Evolutionary conservation across 2,113 vertebrate species (phyloP), one percentile per base, ranked within the genome.

Genomic region (Embiotoca jacksoni): DNA sequence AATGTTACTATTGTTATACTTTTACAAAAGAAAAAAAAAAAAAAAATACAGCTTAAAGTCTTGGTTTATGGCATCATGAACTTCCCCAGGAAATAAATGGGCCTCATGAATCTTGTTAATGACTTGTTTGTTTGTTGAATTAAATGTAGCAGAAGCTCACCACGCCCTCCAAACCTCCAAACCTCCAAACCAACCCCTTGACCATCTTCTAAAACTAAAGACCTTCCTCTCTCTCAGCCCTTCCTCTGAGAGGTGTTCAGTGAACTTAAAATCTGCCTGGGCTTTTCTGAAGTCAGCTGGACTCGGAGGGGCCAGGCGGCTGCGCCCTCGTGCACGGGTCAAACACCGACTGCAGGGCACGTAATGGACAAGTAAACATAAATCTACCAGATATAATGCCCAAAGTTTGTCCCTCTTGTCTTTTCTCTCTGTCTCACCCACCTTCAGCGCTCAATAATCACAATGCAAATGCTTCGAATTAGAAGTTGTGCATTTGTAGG

Each of bases 351-450:
- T 62, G 37, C 74, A 87, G 64, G 3, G 33, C 37, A 72, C n/a
- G 70, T 53, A 6, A 55, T 47, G 62, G 55, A 61, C 59, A 68
- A 55, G 49, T 7, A 79, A 58, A 64, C 72, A 70, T 84, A 88
- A 87, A 91, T 89, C 85, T 73, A 52, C 3, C 8, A 56, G 39
- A 83, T 13, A 76, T 74, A 71, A 15, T 75, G 23, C 59, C 8
- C 9, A 11, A 2, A 32, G 4, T 16, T 31, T 60, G 14, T 60
- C 33, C 52, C 44, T 64, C 6, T 39, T 7, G 11, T 63, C 57
- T 11, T 23, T 7, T 7, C 5, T 39, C 1, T 52, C 55, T 35
- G 54, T n/a, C 10, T 52, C 3, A 41, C 14, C n/a, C 47, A 35
- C 56, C 33, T 1, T 32, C 58, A 6, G 5, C 41, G 31, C 37